A percentile compares a stretch with the other conserved stretches of the same genome.
These are phyloP conservation scores for Cheirogaleus major DNA, from an alignment of 2,797 vertebrate species.

Conservation along the genomic window DNA sequence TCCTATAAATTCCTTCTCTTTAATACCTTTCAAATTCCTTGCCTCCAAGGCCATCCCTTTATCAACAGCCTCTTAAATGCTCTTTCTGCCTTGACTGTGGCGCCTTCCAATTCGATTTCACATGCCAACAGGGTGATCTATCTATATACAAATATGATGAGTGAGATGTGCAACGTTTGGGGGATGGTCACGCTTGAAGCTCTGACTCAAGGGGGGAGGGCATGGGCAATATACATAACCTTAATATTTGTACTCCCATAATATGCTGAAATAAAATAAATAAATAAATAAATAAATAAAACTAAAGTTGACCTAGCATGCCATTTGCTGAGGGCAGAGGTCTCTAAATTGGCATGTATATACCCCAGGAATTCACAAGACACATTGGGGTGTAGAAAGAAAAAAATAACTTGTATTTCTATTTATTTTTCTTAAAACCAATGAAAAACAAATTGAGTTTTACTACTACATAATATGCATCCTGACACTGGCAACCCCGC, in stretches of 20 bases:
- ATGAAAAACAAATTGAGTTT: conserved; percentile 8
- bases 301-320: neutral
- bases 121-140: neutral
- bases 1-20: neutral
- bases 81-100: neutral
- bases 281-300: neutral
- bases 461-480: neutral
- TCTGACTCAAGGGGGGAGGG: too few species aligned
- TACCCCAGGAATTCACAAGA: neutral
- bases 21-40: neutral
- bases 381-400: neutral
- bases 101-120: neutral
- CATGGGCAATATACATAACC: too few species aligned
- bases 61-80: neutral
- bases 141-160: neutral
- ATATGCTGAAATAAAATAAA: too few species aligned
- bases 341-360: neutral
- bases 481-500: neutral
- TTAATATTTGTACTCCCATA: too few species aligned
- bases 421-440: conserved; percentile 25
- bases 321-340: neutral
- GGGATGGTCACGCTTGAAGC: too few species aligned
- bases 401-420: neutral
- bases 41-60: neutral
- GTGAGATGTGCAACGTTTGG: too few species aligned